A percentile compares a stretch with the other conserved stretches of the same genome.
Evolutionary conservation across 2,888 invertebrate genomes (phyloP).

Genomic region (Pherbina coryleti): DNA sequence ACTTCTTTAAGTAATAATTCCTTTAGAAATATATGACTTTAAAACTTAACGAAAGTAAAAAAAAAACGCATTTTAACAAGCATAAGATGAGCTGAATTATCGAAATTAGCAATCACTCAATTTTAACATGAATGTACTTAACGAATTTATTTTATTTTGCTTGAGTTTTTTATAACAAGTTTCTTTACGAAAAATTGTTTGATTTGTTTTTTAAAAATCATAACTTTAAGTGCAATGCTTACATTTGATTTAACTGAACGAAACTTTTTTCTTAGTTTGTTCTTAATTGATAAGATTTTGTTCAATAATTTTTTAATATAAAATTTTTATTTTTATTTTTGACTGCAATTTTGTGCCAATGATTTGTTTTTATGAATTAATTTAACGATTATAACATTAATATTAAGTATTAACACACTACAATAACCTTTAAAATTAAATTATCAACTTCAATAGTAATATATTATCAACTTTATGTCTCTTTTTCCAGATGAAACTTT

Average conservation of each 20-base stretch:
- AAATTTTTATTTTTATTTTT: slow-evolving; percentile 47
- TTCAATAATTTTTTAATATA: slow-evolving; percentile 47
- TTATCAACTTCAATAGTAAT: slow-evolving; percentile 31
- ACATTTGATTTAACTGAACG: slow-evolving; percentile 4
- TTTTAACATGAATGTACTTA: no score
- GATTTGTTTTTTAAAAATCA: background rate
- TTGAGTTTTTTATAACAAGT: background rate
- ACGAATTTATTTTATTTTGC: background rate
- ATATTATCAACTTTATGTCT: slow-evolving; percentile 41
- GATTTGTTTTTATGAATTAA: slow-evolving; percentile 54
- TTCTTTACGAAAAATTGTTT: background rate
- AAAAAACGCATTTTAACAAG: no score
- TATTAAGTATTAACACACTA: background rate
- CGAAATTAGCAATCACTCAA: no score
- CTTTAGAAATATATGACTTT: no score
- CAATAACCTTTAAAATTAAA: slow-evolving; percentile 13
- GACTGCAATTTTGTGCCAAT: slow-evolving; percentile 69
- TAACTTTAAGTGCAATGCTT: background rate
- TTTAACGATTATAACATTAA: slow-evolving; percentile 4
- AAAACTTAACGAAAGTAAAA: no score
- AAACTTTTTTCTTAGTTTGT: slow-evolving; percentile 33
- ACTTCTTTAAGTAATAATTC: no score
- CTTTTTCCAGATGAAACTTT: slow-evolving; percentile 64
- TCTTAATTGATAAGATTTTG: no score
- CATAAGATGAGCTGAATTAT: no score